Evolutionary conservation across 92 coral and sea anemone genomes (phyloP), one percentile per base, ranked within the genome.

Genomic region (Muricea muricata): DNA sequence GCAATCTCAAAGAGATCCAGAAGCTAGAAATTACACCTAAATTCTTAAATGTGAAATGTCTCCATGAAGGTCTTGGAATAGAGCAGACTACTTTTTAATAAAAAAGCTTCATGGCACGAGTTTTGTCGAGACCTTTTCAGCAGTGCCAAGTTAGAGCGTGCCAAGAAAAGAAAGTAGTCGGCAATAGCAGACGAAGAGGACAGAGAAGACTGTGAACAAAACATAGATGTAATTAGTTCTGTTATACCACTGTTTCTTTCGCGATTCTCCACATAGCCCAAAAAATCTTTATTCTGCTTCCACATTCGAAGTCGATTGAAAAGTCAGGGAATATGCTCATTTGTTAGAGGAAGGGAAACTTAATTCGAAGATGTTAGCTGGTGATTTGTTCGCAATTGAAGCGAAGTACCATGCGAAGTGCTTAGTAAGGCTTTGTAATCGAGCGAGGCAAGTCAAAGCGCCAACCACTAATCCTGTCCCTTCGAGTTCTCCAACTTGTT

Each of bases 371-470:
- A 83, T 90, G 15, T 82, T 88, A 24, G 24, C 41, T 77, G 88
- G 91, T 23, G 93, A 90, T 56, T 42, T 90, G 60, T 75, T 87
- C 29, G 91, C 93, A 48, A 87, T 73, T 65, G 93, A 90, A 35
- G 93, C 91, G 48, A 90, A 69, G 86, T 90, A 90, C 54, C 93
- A 90, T 69, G 73, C 75, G 37, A 61, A 48, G 45, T 87, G 91
- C 45, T 50, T 87, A 35, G 84, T 89, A 46, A 40, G 33, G 18
- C 86, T 90, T 40, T 89, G 74, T 56, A 80, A 86, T 57, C 14
- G 74, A 65, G 90, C 82, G 42, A 63, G 39, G 12, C 56, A 72
- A 45, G 45, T 29, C 35, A 26, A 63, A 63, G 70, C 70, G 35
- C 37, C 3, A 63, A 63, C 70, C 35, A 25, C 91, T 46, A 47